Base-by-base conservation (phyloP, 2,113 vertebrate genomes). In the Mirza zaza region DNA sequence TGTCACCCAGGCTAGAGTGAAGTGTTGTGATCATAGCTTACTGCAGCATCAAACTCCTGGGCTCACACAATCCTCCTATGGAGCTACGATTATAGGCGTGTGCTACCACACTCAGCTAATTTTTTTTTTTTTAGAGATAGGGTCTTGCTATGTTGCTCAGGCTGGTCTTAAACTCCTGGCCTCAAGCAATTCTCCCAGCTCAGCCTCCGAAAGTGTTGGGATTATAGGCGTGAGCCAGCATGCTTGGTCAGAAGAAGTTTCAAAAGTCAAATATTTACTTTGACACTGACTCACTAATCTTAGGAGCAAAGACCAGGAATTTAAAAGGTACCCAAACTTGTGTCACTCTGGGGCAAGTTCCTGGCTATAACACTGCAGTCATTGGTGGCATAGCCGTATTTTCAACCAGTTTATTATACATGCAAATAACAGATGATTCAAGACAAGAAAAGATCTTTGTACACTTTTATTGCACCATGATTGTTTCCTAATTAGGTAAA, bases 371-470 rank as follows among this genome's bases (percentile, higher is more conserved):
- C 21, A 18, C 6, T 18, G 48, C 12, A 14, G n/a, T 90, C 55
- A 52, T 83, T 76, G 63, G 32, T 68, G 52, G 29, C 23, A 14
- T 4, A 75, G 48, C 42, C 57, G 10, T 42, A 25, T 59, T 63
- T 85, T 93, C 50, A 61, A 5, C 57, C 65, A 70, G 70, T 39
- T 71, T 18, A 52, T 14, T 77, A n/a, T 80, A 11, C 45, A 32
- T 83, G 75, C 34, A 80, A 57, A 25, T 71, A 77, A 45, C 45
- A 94, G n/a, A 29, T 92, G 45, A 87, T 65, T 42, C 12, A 52
- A 90, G 90, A 95, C 8, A 71, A 86, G 83, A 45, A 75, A 80
- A 87, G 79, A 92, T 77, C 86, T 95, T 96, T 90, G 93, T 48
- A 77, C 4, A 6, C 59, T 83, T 90, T 83, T 94, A 94, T 80